Evolutionary conservation across 2,113 vertebrate species (phyloP), one percentile per base, ranked within the genome.

Genomic region (Bufo bufo): DNA sequence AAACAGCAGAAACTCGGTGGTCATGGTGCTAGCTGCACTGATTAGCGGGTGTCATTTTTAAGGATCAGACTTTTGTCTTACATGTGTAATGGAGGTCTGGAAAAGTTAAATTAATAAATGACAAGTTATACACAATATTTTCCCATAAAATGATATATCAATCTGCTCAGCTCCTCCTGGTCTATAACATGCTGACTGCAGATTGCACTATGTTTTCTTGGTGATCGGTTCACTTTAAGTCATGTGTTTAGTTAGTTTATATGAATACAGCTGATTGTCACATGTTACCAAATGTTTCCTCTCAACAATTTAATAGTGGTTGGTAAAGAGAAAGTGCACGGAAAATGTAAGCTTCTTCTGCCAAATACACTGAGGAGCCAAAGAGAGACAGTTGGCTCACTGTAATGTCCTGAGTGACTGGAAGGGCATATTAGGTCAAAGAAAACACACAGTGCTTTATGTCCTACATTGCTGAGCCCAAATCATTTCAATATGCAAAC

Each of bases 401-500:
- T 84, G 65, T 52, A 71, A 69, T 17, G 8, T 84, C 63, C 65
- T 54, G 63, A 66, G 63, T 16, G n/a, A 52, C 49, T 71, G 47
- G 17, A 71, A 84, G 82, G 82, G 82, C 47, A 84, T 84, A 54
- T 71, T 71, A 84, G 82, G 82, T 84, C 47, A 84, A 50, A 8
- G n/a, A 54, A 84, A 33, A 84, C 61, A 82, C 80, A 17, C 47
- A 10, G 82, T 7, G 12, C 63, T 84, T 49, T 84, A 84, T 84
- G 50, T 54, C 17, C 82, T 54, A 33, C 65, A 54, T 65, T 33
- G 47, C 82, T 69, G n/a, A 69, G 59, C 23, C 82, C 82, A 71
- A 52, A 71, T 84, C 9, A 84, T 84, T 84, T 84, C 54, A 84
- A 84, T 84, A 84, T n/a, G 49, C 54, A 84, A 84, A 84, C 82